Evolutionary conservation across 1,140 invertebrate species (phyloP).

Genomic region (Drosophila tropicalis): DNA sequence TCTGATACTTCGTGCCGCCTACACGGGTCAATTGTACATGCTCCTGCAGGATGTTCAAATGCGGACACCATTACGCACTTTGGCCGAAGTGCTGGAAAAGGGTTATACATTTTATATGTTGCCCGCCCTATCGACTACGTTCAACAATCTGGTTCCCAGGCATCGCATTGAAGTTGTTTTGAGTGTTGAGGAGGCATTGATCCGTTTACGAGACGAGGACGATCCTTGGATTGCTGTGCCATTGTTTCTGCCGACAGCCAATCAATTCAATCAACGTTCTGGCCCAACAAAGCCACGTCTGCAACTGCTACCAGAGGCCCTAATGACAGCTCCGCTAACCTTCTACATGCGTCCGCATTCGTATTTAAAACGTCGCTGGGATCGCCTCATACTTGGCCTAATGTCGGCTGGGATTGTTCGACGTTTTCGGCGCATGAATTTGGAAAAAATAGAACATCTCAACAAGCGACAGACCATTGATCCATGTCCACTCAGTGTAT

Average conservation of each 20-base stretch:
- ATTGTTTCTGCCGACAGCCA: conserved; percentile 45
- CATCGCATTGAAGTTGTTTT: not conserved
- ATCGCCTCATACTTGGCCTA: conserved; percentile 61
- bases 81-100: conserved; percentile 50
- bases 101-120: conserved; percentile 57
- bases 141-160: conserved; percentile 34
- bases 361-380: conserved; percentile 53
- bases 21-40: conserved; percentile 67
- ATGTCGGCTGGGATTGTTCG: conserved; percentile 62
- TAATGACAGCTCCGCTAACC: conserved; percentile 65
- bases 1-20: conserved; percentile 67
- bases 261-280: conserved; percentile 42
- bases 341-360: conserved; percentile 76
- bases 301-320: conserved; percentile 35
- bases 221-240: conserved; percentile 48
- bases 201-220: conserved; percentile 38
- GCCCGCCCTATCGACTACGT: conserved; percentile 42
- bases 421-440: conserved; percentile 53
- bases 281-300: conserved; percentile 27
- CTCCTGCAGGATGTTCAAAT: conserved; percentile 65
- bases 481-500: conserved; percentile 47
- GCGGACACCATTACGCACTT: conserved; percentile 34
- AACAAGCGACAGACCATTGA: conserved; percentile 21
- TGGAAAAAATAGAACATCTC: conserved; percentile 52
- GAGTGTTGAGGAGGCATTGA: not conserved